These are phyloP conservation scores for Pipa parva DNA, from an alignment of 2,113 vertebrate genomes.

Conservation along the genomic window DNA sequence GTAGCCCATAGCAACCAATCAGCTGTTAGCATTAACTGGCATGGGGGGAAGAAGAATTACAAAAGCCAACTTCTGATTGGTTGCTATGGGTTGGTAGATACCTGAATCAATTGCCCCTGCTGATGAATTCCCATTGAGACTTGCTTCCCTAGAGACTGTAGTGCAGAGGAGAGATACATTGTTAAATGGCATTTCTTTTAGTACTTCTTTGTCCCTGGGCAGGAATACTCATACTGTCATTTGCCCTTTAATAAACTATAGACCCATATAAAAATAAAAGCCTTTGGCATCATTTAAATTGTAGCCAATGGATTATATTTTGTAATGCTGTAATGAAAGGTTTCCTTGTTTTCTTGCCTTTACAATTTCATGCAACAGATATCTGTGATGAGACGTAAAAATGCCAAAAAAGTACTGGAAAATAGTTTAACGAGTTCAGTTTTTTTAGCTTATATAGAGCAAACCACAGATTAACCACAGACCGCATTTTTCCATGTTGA, in stretches of 20 bases:
- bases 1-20: too few relatives aligned
- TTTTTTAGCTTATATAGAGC: conserved; percentile 50
- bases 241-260: not conserved
- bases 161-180: too few relatives aligned
- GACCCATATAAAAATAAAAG: not conserved
- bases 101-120: too few relatives aligned
- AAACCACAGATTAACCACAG: conserved; percentile 64
- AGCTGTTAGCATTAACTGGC: too few relatives aligned
- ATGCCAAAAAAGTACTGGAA: conserved; percentile 42
- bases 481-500: conserved; percentile 66
- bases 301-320: not conserved
- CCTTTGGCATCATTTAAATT: not conserved
- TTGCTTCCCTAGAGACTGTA: too few relatives aligned
- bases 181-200: too few relatives aligned
- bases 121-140: too few relatives aligned
- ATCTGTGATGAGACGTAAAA: not conserved
- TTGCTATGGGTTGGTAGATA: too few relatives aligned
- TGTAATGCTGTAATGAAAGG: not conserved
- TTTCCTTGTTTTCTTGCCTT: conserved; percentile 12
- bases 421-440: conserved; percentile 33
- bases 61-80: too few relatives aligned
- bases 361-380: not conserved
- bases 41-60: too few relatives aligned
- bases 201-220: too few relatives aligned
- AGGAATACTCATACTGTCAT: too few relatives aligned